phyloP scores from a whole-genome alignment of 2,113 vertebrate species.

The Hydrochoerus hydrochaeris region DNA sequence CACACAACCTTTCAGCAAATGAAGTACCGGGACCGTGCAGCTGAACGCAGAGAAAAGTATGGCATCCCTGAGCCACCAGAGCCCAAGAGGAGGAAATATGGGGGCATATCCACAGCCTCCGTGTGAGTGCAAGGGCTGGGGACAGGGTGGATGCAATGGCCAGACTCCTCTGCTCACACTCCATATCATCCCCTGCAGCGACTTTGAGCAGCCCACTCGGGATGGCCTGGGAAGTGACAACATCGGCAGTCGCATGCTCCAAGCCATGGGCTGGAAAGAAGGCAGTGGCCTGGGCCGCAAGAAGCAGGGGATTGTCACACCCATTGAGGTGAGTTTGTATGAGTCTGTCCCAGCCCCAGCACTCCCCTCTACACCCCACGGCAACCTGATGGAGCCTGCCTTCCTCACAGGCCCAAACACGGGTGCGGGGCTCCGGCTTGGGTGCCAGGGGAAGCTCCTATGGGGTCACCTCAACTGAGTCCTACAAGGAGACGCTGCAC shows the following conservation, averaged over 20 bases:
- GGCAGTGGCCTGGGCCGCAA: constrained; percentile 84
- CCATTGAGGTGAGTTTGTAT: constrained; percentile 79
- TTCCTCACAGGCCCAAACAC: constrained; percentile 81
- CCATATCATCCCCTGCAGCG: constrained; percentile 55
- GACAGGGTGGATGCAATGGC: background rate
- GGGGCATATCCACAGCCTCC: constrained; percentile 81
- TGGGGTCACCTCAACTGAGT: constrained; percentile 80
- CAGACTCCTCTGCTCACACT: background rate
- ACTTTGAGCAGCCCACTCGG: constrained; percentile 83
- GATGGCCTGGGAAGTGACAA: constrained; percentile 83
- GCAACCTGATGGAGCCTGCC: constrained; percentile 9
- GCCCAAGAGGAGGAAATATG: constrained; percentile 90
- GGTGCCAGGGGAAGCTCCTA: constrained; percentile 84
- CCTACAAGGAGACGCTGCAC: constrained; percentile 83
- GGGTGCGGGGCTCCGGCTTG: constrained; percentile 82
- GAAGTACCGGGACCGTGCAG: constrained; percentile 86
- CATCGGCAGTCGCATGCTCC: constrained; percentile 84
- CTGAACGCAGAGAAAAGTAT: constrained; percentile 86
- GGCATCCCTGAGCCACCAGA: constrained; percentile 86
- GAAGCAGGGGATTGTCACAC: constrained; percentile 82
- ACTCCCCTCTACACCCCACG: background rate
- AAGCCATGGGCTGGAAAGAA: constrained; percentile 86
- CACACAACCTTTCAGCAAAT: constrained; percentile 73
- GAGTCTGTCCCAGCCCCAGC: background rate
- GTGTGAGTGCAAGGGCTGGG: constrained; percentile 69